These are phyloP conservation scores for Sinocyclocheilus anshuiensis DNA, from an alignment of 2,113 vertebrate species.

Conservation along the genomic window DNA sequence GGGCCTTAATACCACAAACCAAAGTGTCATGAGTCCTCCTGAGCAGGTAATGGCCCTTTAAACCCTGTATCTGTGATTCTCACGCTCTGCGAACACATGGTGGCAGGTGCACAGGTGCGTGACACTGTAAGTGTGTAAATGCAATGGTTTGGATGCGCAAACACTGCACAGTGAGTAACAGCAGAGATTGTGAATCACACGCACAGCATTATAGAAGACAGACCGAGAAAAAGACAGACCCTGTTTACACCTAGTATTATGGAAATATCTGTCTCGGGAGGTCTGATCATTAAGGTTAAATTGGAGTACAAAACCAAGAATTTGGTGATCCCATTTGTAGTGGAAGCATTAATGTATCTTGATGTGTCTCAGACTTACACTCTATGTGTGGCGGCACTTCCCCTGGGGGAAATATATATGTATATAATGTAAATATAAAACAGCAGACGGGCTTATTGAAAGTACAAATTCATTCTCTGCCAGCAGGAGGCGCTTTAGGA, in stretches of 20 bases:
- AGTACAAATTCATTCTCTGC: too few relatives aligned
- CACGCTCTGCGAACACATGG: not conserved
- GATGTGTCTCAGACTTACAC: not conserved
- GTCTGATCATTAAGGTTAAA: not conserved
- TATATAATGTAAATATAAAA: too few relatives aligned
- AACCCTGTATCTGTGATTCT: not conserved
- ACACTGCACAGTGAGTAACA: not conserved
- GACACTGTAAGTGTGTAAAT: not conserved
- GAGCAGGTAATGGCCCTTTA: not conserved
- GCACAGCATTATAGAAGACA: constrained; percentile 63
- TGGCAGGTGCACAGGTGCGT: not conserved
- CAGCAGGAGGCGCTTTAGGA: too few relatives aligned
- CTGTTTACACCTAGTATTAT: constrained; percentile 1
- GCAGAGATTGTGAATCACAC: not conserved
- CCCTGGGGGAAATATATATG: too few relatives aligned
- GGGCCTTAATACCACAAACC: not conserved
- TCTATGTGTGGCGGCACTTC: too few relatives aligned
- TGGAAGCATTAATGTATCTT: not conserved
- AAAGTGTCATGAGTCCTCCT: not conserved
- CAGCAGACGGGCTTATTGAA: too few relatives aligned
- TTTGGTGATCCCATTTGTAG: not conserved
- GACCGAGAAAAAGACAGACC: constrained; percentile 45
- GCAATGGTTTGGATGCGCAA: not conserved
- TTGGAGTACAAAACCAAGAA: not conserved
- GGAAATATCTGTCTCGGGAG: not conserved